Conservation (phyloP, 1,140 invertebrate genomes). For the Trichonephila clavata region DNA sequence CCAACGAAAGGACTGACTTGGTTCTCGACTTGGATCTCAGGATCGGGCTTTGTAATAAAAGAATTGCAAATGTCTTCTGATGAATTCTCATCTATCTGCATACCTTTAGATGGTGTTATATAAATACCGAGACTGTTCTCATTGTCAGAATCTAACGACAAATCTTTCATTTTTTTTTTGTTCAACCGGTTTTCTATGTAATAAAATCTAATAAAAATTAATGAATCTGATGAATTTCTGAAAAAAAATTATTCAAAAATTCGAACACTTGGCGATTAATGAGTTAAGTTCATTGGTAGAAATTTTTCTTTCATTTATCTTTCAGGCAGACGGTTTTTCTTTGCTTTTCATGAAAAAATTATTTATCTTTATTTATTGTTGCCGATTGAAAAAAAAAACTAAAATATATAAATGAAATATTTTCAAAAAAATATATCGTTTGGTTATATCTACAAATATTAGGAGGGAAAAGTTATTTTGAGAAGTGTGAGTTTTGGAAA, state of each 20-base stretch:
- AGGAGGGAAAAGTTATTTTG: no score
- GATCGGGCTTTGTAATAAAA: background rate
- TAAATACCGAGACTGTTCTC: constrained; percentile 60
- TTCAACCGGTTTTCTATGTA: background rate
- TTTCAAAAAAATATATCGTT: no score
- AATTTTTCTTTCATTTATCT: no score
- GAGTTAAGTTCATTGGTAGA: background rate
- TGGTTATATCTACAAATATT: no score
- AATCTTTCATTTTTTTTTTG: constrained; percentile 45
- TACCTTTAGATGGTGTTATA: background rate
- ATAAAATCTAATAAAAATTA: no score
- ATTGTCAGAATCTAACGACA: constrained; percentile 43
- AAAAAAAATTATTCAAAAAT: background rate
- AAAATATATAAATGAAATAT: no score
- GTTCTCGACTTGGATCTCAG: background rate
- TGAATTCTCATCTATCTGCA: constrained; percentile 14
- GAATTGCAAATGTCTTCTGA: constrained; percentile 40
- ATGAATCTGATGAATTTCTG: no score
- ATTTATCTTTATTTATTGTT: no score
- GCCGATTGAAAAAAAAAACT: no score
- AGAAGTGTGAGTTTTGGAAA: no score
- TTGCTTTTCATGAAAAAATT: no score
- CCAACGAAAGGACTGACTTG: constrained; percentile 55
- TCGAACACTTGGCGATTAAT: background rate
- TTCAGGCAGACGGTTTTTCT: no score